Evolutionary conservation across 2,113 vertebrate species (phyloP).

Genomic region (Prolemur simus): DNA sequence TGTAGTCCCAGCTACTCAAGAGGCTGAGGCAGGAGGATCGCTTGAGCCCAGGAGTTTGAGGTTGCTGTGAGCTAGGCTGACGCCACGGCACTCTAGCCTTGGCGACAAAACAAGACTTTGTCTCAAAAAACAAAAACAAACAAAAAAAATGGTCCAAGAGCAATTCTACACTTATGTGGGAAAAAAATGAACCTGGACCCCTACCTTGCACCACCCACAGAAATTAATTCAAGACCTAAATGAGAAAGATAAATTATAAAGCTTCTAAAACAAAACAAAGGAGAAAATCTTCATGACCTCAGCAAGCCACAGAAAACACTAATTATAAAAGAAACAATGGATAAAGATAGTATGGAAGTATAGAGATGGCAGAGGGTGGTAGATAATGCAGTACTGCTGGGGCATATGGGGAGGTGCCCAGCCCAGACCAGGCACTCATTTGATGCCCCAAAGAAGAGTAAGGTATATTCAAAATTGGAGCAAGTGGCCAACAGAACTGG

Average conservation of each 20-base stretch:
- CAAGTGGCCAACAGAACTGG: neutral
- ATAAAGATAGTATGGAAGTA: neutral
- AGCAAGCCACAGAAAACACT: neutral
- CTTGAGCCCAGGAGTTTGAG: neutral
- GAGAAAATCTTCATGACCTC: neutral
- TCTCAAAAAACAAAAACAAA: neutral
- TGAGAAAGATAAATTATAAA: neutral
- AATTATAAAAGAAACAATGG: neutral
- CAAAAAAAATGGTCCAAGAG: neutral
- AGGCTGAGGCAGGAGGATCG: neutral
- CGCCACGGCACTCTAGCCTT: neutral
- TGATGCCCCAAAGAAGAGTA: neutral
- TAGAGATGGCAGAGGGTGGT: neutral
- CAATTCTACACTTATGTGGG: too few relatives aligned
- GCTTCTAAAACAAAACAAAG: neutral
- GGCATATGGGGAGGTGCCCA: neutral
- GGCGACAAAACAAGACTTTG: neutral
- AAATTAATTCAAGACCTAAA: slow-evolving; percentile 38
- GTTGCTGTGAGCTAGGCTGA: neutral
- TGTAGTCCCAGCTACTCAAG: neutral
- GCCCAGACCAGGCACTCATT: neutral
- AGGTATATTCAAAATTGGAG: neutral
- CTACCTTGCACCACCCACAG: neutral
- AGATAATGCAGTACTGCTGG: neutral
- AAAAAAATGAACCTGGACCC: neutral